Evolutionary conservation across 2,888 invertebrate species (phyloP).

Genomic region (Helicoverpa assulta): DNA sequence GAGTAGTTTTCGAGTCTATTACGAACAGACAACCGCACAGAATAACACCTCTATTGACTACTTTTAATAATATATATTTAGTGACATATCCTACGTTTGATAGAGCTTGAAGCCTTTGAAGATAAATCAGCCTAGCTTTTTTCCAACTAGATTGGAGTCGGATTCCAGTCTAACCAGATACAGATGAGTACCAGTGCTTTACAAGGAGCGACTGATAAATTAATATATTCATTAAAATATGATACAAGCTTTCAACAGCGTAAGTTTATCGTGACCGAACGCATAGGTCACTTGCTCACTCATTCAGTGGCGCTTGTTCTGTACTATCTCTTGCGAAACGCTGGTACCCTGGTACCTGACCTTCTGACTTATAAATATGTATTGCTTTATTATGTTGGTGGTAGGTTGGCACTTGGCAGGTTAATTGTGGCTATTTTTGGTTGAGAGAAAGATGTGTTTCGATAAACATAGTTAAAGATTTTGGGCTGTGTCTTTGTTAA

Average conservation of each 20-base stretch:
- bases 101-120: too few relatives aligned
- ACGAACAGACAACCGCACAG: too few relatives aligned
- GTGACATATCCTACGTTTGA: too few relatives aligned
- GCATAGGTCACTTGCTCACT: conserved; percentile 52
- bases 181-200: too few relatives aligned
- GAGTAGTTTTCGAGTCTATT: too few relatives aligned
- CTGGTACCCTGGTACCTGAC: neutral
- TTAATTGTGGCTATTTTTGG: neutral
- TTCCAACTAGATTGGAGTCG: too few relatives aligned
- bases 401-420: conserved; percentile 2
- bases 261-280: conserved; percentile 34
- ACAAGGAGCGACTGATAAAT: too few relatives aligned
- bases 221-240: neutral
- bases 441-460: neutral
- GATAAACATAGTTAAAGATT: neutral
- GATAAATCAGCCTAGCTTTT: too few relatives aligned
- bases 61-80: too few relatives aligned
- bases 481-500: too few relatives aligned
- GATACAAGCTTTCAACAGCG: conserved; percentile 1
- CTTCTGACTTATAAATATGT: conserved; percentile 28
- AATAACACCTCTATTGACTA: too few relatives aligned
- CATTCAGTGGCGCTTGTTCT: conserved; percentile 9
- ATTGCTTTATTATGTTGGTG: conserved; percentile 11
- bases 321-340: conserved; percentile 25
- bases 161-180: too few relatives aligned